A percentile compares a stretch with the other conserved stretches of the same genome.
phyloP scores from a whole-genome alignment of 2,113 vertebrate species.

The Redunca redunca region DNA sequence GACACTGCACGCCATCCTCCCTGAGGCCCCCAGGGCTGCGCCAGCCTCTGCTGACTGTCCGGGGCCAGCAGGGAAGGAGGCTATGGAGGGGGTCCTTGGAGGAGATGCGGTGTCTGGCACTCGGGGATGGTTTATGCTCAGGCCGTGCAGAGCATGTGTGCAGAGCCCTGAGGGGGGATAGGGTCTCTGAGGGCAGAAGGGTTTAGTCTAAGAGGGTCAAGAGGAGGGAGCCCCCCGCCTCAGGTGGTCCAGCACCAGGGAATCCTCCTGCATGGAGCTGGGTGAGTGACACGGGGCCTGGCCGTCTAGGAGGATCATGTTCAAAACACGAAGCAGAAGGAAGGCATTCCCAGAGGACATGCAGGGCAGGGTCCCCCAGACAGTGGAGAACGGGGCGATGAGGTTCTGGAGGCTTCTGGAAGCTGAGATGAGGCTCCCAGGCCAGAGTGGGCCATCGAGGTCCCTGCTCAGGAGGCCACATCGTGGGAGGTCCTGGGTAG shows the following conservation, averaged over 20 bases:
- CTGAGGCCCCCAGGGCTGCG: no score
- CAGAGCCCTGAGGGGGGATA: not conserved
- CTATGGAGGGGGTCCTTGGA: not conserved
- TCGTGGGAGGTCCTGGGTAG: accelerated
- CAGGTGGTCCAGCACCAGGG: accelerated
- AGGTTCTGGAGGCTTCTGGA: not conserved
- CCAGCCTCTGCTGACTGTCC: not conserved
- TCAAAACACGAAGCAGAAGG: not conserved
- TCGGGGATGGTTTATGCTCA: accelerated
- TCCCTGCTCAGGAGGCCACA: not conserved
- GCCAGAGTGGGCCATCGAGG: not conserved
- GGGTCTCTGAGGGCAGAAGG: not conserved
- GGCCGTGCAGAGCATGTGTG: not conserved
- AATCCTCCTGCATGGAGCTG: not conserved
- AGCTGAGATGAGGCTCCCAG: not conserved
- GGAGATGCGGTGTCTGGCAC: accelerated
- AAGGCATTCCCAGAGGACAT: not conserved
- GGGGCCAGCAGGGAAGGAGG: not conserved
- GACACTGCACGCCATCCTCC: accelerated
- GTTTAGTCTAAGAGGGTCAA: not conserved
- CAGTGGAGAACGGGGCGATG: accelerated
- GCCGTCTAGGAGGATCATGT: not conserved
- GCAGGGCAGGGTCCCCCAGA: not conserved
- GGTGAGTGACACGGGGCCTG: not conserved
- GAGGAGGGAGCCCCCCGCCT: no score